These are phyloP conservation scores for Trachemys scripta DNA, from an alignment of 2,113 vertebrate species.

Conservation along the genomic window DNA sequence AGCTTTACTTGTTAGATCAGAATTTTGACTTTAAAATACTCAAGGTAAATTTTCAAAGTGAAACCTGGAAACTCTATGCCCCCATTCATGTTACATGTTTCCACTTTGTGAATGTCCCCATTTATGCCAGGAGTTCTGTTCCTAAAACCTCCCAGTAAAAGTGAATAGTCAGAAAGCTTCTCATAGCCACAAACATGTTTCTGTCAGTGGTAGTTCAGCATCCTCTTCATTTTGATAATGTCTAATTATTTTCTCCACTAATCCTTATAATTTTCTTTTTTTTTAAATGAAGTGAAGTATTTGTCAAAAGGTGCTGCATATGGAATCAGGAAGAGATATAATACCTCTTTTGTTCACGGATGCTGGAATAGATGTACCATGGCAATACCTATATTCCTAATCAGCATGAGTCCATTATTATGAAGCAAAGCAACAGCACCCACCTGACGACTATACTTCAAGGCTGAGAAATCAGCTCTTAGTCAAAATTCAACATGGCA, in stretches of 20 bases:
- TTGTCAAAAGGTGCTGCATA: background rate
- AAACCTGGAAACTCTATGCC: accelerated
- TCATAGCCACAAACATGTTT: no score
- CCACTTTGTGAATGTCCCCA: background rate
- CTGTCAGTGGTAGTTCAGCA: background rate
- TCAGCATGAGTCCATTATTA: background rate
- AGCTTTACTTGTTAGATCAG: background rate
- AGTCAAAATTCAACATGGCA: background rate
- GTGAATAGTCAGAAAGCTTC: background rate
- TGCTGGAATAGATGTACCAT: background rate
- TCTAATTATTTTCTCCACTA: background rate
- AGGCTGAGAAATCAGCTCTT: background rate
- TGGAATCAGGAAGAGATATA: background rate
- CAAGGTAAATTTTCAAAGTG: accelerated
- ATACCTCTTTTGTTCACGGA: no score
- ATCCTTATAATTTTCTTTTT: background rate
- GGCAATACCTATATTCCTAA: background rate
- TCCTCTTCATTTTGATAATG: background rate
- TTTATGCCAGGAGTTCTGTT: accelerated
- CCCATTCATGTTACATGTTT: accelerated
- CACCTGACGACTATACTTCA: background rate
- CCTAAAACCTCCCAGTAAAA: background rate
- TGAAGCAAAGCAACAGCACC: background rate
- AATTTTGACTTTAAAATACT: background rate
- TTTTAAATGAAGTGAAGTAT: background rate